phyloP scores from a whole-genome alignment of 1,140 invertebrate genomes.

The Eurosta solidaginis region DNA sequence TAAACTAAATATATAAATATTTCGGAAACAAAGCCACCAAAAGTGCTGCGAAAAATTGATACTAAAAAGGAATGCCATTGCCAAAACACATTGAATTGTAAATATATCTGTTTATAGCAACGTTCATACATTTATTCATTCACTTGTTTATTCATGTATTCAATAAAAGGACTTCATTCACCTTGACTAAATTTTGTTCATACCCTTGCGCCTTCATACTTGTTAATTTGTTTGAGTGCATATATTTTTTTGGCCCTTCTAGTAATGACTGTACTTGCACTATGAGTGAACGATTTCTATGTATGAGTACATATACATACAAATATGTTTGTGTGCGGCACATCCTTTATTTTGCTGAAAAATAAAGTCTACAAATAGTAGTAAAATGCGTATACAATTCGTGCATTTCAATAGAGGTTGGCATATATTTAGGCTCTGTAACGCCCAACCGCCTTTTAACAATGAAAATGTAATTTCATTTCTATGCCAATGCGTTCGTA shows the following conservation, averaged over 20 bases:
- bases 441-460: background rate
- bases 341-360: background rate
- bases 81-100: background rate
- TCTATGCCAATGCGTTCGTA: slow-evolving; percentile 31
- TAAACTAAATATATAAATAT: background rate
- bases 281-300: background rate
- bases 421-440: slow-evolving; percentile 25
- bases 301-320: background rate
- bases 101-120: background rate
- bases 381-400: slow-evolving; percentile 18
- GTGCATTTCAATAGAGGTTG: slow-evolving; percentile 7
- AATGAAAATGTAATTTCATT: slow-evolving; percentile 35
- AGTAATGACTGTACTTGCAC: background rate
- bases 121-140: slow-evolving; percentile 19
- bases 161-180: background rate
- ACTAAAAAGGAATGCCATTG: background rate
- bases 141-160: slow-evolving; percentile 4
- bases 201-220: background rate
- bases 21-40: background rate
- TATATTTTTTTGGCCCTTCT: slow-evolving; percentile 21
- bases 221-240: too few relatives aligned
- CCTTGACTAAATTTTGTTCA: background rate
- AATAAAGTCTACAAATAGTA: slow-evolving; percentile 20
- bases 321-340: background rate
- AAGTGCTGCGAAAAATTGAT: too few relatives aligned